Evolutionary conservation across 1,140 invertebrate genomes (phyloP), one percentile per base, ranked within the genome.

Genomic region (Triops cancriformis): DNA sequence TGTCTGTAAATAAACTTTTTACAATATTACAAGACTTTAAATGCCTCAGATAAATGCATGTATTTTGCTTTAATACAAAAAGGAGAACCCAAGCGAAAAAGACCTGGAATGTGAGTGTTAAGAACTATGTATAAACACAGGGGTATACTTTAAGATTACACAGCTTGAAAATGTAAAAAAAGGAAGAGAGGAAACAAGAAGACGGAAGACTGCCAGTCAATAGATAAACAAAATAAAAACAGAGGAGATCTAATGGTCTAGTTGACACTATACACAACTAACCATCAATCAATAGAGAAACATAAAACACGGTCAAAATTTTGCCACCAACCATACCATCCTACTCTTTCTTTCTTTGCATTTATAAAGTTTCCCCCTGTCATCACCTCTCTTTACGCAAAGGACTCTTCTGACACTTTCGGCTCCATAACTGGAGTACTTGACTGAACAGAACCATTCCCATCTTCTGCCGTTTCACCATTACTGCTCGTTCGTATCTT

Each of bases 31-130:
- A n/a, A n/a, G n/a, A n/a, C n/a, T n/a, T n/a, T n/a, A 37, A 37
- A 37, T 45, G 43, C 11, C 43, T 64, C 18, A 23, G 18, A 64
- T 64, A 64, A 64, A 64, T 64, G 51, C 23, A 64, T 64, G 51
- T 64, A 64, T n/a, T 64, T 64, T 14, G 51, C 14, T 64, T 64
- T 64, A 64, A 64, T 64, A 64, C 51, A 64, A 64, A n/a, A 64
- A 64, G 23, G 23, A 23, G 51, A 23, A 64, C 51, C 51, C 51
- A 64, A 64, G 51, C 51, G 31, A 64, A 64, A 64, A 64, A 64
- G 51, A 64, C 51, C 51, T 64, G 51, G 51, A 64, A 64, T 64
- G 51, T 64, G 51, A 64, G 5, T n/a, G 51, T 64, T 64, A 64
- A 23, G 51, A 64, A 64, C 51, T 23, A 23, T 64, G 14, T 64